A percentile compares a stretch with the other conserved stretches of the same genome.
These are phyloP conservation scores for Hystrix cristata DNA, from an alignment of 2,113 vertebrate species.

Conservation along the genomic window DNA sequence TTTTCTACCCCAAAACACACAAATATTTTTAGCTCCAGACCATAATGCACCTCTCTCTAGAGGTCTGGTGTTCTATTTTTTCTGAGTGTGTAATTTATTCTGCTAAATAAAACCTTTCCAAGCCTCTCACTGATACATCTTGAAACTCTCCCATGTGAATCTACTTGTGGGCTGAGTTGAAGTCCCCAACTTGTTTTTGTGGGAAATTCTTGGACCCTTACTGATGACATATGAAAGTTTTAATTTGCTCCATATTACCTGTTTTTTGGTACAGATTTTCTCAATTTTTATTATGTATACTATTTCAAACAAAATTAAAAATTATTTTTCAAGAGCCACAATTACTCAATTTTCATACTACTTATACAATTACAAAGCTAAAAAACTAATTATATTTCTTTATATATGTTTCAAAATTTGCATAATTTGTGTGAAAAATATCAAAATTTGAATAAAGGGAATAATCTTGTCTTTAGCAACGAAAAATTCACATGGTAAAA, in stretches of 20 bases:
- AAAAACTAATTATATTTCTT: neutral
- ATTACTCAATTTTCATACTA: neutral
- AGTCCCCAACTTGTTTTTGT: neutral
- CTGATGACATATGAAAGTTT: neutral
- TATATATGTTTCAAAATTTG: neutral
- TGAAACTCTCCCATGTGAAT: neutral
- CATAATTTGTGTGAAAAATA: constrained; percentile 32
- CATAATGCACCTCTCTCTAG: neutral
- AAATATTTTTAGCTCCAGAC: neutral
- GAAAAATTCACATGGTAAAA: neutral
- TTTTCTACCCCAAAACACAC: neutral
- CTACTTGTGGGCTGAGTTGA: neutral
- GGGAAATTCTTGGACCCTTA: neutral
- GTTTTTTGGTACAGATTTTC: neutral
- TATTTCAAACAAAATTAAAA: neutral
- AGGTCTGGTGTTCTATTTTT: too few species aligned
- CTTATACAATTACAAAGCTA: neutral
- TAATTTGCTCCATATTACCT: neutral
- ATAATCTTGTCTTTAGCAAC: neutral
- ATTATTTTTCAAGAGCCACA: neutral
- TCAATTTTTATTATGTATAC: neutral
- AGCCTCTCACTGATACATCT: neutral
- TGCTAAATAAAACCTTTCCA: neutral
- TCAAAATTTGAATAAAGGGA: constrained; percentile 37
- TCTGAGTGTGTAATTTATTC: neutral